phyloP scores from a whole-genome alignment of 1,140 invertebrate species.

The Penaeus vannamei region DNA sequence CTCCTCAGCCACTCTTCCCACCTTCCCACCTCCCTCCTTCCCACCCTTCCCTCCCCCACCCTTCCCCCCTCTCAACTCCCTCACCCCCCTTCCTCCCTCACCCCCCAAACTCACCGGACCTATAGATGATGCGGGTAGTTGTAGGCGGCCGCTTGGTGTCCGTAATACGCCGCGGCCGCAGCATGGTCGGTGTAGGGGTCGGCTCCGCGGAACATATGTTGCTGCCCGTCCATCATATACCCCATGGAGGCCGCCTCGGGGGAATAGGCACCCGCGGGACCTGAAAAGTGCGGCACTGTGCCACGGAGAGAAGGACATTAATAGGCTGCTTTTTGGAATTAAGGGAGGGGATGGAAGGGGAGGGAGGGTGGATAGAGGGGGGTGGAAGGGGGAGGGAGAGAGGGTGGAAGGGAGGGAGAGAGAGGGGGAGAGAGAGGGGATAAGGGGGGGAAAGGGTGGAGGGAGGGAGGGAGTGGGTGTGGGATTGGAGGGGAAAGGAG shows the following conservation, averaged over 20 bases:
- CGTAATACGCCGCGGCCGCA: constrained; percentile 71
- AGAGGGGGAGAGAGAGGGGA: not conserved
- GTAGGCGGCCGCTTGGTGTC: constrained; percentile 70
- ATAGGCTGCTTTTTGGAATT: not conserved
- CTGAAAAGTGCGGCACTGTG: constrained; percentile 68
- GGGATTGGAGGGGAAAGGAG: no score
- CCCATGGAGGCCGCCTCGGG: constrained; percentile 74
- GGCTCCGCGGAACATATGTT: constrained; percentile 64
- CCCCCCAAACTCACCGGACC: constrained; percentile 48
- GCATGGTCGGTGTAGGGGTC: constrained; percentile 71
- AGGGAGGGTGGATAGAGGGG: not conserved
- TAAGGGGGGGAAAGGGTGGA: not conserved
- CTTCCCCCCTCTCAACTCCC: no score
- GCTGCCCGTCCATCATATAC: constrained; percentile 74
- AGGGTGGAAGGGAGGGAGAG: constrained; percentile 13
- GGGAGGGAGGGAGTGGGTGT: no score
- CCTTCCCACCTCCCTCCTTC: no score
- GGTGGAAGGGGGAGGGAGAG: not conserved
- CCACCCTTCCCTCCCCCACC: no score
- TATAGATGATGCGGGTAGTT: constrained; percentile 68
- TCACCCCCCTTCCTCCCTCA: no score
- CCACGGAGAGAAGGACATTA: constrained; percentile 31
- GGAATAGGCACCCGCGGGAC: constrained; percentile 74
- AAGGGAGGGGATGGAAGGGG: not conserved
- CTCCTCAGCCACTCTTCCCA: no score